Conservation (phyloP, 2,797 vertebrate genomes). For the Adrianichthys oophorus region DNA sequence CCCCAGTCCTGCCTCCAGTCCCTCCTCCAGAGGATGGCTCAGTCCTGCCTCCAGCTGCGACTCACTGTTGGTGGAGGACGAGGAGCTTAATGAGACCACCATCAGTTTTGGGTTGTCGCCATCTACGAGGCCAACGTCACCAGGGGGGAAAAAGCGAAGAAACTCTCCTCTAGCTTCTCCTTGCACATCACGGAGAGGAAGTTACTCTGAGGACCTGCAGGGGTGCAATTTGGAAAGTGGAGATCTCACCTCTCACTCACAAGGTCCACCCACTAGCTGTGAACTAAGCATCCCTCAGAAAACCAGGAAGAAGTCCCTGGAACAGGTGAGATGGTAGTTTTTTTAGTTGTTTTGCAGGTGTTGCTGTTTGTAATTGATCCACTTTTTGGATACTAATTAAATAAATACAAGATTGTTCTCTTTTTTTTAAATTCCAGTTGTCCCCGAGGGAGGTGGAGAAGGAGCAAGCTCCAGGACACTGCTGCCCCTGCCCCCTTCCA, state of each 20-base stretch:
- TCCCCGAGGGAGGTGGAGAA: constrained; percentile 77
- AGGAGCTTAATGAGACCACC: constrained; percentile 85
- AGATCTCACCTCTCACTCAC: constrained; percentile 62
- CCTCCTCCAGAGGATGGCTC: constrained; percentile 88
- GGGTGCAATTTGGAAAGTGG: constrained; percentile 60
- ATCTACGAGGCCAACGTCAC: constrained; percentile 84
- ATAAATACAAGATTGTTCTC: background rate
- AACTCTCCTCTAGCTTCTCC: constrained; percentile 82
- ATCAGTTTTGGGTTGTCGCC: constrained; percentile 83
- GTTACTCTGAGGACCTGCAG: constrained; percentile 84
- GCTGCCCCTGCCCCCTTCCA: constrained; percentile 62
- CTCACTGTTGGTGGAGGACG: constrained; percentile 88
- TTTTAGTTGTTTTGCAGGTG: too few relatives aligned
- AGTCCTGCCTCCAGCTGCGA: constrained; percentile 90
- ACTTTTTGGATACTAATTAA: background rate
- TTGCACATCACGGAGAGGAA: constrained; percentile 83
- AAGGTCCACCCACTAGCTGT: constrained; percentile 65
- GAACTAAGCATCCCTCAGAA: constrained; percentile 91
- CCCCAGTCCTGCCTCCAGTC: constrained; percentile 89
- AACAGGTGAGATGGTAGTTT: constrained; percentile 75
- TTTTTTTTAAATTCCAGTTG: constrained; percentile 48
- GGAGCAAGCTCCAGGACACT: constrained; percentile 70
- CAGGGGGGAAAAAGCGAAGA: constrained; percentile 87
- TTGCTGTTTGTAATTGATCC: background rate
- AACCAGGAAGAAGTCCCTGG: constrained; percentile 87